Evolutionary conservation across 1,140 invertebrate species (phyloP).

Genomic region (Harpegnathos saltator): DNA sequence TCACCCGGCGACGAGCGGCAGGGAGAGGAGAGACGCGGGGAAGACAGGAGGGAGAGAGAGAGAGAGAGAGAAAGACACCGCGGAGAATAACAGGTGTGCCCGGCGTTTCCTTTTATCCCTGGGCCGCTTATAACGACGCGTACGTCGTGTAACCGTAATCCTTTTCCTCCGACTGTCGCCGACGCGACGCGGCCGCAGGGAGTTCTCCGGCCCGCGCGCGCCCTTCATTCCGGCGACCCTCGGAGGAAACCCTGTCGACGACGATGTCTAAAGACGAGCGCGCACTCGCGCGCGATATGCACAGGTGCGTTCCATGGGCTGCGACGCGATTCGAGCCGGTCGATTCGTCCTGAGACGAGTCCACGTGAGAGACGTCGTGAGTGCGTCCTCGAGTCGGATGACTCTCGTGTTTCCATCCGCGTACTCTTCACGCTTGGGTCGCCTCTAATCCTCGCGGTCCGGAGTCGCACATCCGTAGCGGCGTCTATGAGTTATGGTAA

Average conservation of each 20-base stretch:
- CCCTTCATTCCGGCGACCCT: constrained; percentile 41
- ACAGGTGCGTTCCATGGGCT: constrained; percentile 34
- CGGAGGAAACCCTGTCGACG: constrained; percentile 29
- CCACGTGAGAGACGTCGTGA: no score
- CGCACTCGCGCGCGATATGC: neutral
- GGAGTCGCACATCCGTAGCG: constrained; percentile 51
- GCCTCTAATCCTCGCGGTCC: constrained; percentile 68
- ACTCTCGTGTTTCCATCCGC: constrained; percentile 24
- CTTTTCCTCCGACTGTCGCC: constrained; percentile 23
- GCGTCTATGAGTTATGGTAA: constrained; percentile 77
- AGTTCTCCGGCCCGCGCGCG: constrained; percentile 66
- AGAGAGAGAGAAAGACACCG: constrained; percentile 16
- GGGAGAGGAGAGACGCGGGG: no score
- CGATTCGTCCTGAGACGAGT: constrained; percentile 62
- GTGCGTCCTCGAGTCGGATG: neutral
- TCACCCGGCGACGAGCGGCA: constrained; percentile 6
- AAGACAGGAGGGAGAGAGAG: no score
- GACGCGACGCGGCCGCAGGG: neutral
- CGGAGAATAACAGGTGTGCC: constrained; percentile 47
- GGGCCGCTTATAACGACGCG: constrained; percentile 21
- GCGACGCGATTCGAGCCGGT: constrained; percentile 63
- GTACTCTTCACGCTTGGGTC: constrained; percentile 54
- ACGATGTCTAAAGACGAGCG: neutral
- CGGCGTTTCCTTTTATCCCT: constrained; percentile 15
- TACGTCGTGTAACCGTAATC: constrained; percentile 46